Conservation (phyloP, 2,888 invertebrate genomes). For the Acanthoscelides obtectus region DNA sequence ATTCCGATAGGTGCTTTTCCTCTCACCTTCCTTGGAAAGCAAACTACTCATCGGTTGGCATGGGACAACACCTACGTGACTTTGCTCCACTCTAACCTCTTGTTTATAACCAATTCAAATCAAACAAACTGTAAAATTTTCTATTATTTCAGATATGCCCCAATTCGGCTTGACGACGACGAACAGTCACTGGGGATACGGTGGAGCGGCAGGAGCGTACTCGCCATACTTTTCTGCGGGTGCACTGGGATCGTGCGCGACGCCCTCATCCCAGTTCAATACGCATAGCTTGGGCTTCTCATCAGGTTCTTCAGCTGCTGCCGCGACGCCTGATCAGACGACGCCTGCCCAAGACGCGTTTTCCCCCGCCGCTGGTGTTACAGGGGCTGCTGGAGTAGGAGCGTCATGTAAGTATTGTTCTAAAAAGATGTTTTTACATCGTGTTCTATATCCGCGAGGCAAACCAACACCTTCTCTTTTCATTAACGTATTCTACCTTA, state of each 20-base stretch:
- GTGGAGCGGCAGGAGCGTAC: slow-evolving; percentile 79
- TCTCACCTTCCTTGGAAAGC: no score
- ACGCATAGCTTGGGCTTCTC: slow-evolving; percentile 70
- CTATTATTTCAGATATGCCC: slow-evolving; percentile 65
- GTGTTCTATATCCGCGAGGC: no score
- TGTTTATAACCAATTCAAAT: no score
- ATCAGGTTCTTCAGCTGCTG: slow-evolving; percentile 27
- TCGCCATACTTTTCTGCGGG: slow-evolving; percentile 74
- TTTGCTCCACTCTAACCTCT: no score
- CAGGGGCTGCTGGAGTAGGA: neutral
- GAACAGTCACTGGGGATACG: slow-evolving; percentile 86
- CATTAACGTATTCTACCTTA: no score
- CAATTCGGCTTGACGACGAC: slow-evolving; percentile 80
- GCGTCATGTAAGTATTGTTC: slow-evolving; percentile 25
- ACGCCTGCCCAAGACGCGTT: slow-evolving; percentile 48
- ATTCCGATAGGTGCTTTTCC: no score
- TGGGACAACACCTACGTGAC: no score
- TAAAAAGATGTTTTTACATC: neutral
- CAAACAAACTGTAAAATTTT: no score
- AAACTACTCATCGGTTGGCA: no score
- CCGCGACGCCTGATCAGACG: slow-evolving; percentile 62
- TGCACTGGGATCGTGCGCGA: slow-evolving; percentile 69
- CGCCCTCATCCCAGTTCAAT: slow-evolving; percentile 68
- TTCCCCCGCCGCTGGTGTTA: slow-evolving; percentile 28
- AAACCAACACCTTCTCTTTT: no score